Base-by-base conservation (phyloP, 2,888 invertebrate species). In the Cephus pulcher region DNA sequence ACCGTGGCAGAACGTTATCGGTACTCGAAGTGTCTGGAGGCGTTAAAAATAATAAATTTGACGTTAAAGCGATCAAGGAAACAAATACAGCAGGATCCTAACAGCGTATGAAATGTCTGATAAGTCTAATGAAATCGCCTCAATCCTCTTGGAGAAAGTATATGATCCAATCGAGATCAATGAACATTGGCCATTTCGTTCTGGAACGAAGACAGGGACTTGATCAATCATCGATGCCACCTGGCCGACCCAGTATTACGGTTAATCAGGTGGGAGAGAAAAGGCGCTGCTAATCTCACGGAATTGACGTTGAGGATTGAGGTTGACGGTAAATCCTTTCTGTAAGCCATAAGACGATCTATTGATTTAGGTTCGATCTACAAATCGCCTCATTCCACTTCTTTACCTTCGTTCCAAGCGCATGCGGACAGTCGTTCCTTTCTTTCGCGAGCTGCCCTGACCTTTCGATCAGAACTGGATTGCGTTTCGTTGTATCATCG, bases 251-350 rank as follows among this genome's bases (percentile, higher is more conserved):
- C 84, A 87, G 84, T 86, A 83, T 84, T 86, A 87, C 85, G 85
- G 86, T 87, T 87, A 83, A 81, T 80, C 83, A 81, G 84, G 82
- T 81, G 81, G 84, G 83, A 81, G 82, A 75, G 82, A 81, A 82
- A 85, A 85, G 56, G 9, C 56, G 23, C 86, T 85, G 9, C 86
- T 85, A 87, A 83, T 85, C 83, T 85, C 82, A 82, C 78, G 80
- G 78, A 79, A 82, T 76, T 77, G 78, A 74, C 79, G 78, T 76
- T 74, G 76, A 84, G 85, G 87, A 88, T 88, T 85, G 88, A 88
- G 88, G 88, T 88, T 88, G 88, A 86, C 86, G 87, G 87, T 87
- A 87, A 88, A 85, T 84, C 83, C 83, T 83, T 83, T 80, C 81
- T 77, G 33, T 71, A 15, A 32, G 32, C 71, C 1, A 23, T 23